These are phyloP conservation scores for Hemichromis elongatus DNA, from an alignment of 2,113 vertebrate species.

Conservation along the genomic window DNA sequence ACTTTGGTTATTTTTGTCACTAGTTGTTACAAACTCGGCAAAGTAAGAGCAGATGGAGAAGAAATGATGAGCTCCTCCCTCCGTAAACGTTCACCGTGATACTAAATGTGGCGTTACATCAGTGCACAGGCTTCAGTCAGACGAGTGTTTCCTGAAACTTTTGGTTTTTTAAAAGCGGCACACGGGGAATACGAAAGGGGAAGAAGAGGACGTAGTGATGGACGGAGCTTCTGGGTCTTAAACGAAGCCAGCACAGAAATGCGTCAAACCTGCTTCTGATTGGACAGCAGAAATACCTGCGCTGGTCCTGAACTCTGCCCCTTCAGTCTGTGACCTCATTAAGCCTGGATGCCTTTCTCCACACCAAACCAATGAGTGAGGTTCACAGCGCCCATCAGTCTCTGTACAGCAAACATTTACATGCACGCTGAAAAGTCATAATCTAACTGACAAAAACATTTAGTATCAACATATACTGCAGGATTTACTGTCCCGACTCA, in stretches of 20 bases:
- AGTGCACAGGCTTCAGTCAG: neutral
- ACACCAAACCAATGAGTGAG: neutral
- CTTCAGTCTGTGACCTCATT: fast-evolving
- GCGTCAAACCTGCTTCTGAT: neutral
- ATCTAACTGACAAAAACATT: neutral
- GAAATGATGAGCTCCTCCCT: neutral
- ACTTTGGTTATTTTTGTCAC: no score
- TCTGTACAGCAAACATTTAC: neutral
- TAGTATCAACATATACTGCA: neutral
- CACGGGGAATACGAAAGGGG: neutral
- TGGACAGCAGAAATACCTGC: neutral
- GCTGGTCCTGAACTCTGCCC: neutral
- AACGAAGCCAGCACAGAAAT: neutral
- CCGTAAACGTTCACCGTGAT: fast-evolving
- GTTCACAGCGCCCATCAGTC: neutral
- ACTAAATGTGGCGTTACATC: neutral
- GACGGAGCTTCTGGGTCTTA: neutral
- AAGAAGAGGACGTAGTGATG: neutral
- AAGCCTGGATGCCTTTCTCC: fast-evolving
- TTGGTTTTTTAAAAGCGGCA: neutral
- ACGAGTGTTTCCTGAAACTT: neutral
- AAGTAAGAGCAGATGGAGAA: neutral
- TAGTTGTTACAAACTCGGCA: neutral
- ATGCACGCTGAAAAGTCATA: fast-evolving
- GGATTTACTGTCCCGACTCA: neutral